Evolutionary conservation across 2,797 vertebrate genomes (phyloP).

Genomic region (Iguana delicatissima): DNA sequence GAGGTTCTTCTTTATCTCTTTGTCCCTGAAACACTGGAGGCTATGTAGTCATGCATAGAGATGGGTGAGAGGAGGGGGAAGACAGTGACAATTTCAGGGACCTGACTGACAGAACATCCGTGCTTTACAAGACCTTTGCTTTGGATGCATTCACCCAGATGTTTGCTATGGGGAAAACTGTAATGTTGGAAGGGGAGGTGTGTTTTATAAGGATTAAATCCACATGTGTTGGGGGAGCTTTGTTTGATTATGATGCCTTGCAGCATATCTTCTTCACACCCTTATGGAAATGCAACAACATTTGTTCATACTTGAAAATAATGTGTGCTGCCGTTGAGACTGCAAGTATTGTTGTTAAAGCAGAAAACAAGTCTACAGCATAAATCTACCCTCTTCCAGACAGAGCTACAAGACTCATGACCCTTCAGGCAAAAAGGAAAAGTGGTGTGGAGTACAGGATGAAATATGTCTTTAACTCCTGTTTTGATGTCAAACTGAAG

Average conservation of each 20-base stretch:
- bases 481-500: neutral
- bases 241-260: no score
- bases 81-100: neutral
- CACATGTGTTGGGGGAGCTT: neutral
- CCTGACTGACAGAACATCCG: no score
- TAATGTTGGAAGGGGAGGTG: neutral
- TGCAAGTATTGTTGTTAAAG: neutral
- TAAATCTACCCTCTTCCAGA: no score
- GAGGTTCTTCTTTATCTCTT: neutral
- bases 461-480: neutral
- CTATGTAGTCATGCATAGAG: neutral
- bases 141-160: neutral
- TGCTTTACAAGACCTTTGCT: neutral
- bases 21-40: neutral
- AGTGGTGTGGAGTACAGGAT: neutral
- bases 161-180: neutral
- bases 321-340: no score
- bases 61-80: neutral
- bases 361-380: neutral
- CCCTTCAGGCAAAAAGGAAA: neutral
- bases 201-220: neutral
- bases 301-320: neutral
- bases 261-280: neutral
- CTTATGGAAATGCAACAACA: neutral
- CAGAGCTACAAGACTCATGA: neutral